phyloP scores from a whole-genome alignment of 2,113 vertebrate species.

The Sorex fumeus region DNA sequence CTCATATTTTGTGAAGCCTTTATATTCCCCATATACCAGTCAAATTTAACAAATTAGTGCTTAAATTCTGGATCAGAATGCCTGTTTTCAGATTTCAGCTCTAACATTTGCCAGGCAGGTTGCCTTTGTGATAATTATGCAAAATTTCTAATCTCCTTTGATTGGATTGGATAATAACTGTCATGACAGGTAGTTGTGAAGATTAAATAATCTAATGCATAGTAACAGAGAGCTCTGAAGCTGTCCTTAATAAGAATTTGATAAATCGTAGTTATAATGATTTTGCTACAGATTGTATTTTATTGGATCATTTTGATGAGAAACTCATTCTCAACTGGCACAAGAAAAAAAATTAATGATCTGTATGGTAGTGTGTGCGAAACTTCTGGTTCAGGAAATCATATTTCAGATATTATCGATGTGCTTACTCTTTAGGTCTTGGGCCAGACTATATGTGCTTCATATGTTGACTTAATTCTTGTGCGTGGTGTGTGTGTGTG shows the following conservation, averaged over 20 bases:
- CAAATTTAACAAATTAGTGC: neutral
- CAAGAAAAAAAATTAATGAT: neutral
- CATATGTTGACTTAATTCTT: neutral
- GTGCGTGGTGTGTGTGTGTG: neutral
- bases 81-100: conserved; percentile 14
- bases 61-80: neutral
- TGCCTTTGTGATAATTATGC: neutral
- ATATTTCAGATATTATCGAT: neutral
- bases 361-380: neutral
- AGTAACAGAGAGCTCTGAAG: neutral
- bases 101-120: neutral
- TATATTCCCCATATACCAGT: neutral
- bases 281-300: conserved; percentile 14
- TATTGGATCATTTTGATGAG: neutral
- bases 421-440: neutral
- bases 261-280: neutral
- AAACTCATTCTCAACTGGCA: neutral
- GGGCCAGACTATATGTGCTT: neutral
- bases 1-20: neutral
- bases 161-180: conserved; percentile 3
- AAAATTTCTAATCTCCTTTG: conserved; percentile 19
- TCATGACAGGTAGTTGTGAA: neutral
- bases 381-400: neutral
- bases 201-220: neutral
- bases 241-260: neutral